Evolutionary conservation across 2,888 invertebrate genomes (phyloP).

Genomic region (Drosophila lutescens): DNA sequence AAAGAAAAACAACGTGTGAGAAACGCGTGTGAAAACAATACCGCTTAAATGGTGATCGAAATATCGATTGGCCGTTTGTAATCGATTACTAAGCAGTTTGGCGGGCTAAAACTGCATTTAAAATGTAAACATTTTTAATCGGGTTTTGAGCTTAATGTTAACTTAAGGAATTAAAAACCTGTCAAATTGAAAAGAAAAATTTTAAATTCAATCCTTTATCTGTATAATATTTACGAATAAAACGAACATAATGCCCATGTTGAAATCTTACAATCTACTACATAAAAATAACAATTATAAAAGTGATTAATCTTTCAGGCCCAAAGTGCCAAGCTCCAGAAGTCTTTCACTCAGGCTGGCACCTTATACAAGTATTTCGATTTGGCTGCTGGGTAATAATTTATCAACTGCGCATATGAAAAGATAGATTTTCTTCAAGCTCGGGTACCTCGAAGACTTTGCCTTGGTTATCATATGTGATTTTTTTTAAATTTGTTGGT

Average conservation of each 20-base stretch:
- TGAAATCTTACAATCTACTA: neutral
- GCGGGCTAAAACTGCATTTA: slow-evolving; percentile 4
- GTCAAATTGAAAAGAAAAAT: neutral
- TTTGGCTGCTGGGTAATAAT: too few species aligned
- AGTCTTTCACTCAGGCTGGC: too few species aligned
- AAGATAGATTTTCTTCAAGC: too few species aligned
- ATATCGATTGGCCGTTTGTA: neutral
- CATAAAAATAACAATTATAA: neutral
- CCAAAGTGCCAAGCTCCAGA: too few species aligned
- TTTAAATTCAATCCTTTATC: neutral
- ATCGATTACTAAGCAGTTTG: neutral
- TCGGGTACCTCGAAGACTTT: too few species aligned
- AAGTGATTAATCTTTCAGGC: neutral
- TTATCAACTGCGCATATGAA: too few species aligned
- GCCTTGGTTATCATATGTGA: too few species aligned
- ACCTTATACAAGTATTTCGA: too few species aligned
- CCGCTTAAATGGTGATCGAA: neutral
- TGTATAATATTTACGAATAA: neutral
- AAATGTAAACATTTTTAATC: neutral
- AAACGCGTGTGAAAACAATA: slow-evolving; percentile 8
- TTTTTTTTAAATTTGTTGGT: too few species aligned
- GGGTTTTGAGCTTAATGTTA: too few species aligned
- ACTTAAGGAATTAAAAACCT: too few species aligned
- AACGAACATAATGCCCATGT: too few species aligned
- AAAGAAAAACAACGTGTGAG: slow-evolving; percentile 52